Percentiles rank a stretch among this genome's conserved stretches.
phyloP scores from a whole-genome alignment of 2,888 invertebrate species.

The Isotomurus palustris region DNA sequence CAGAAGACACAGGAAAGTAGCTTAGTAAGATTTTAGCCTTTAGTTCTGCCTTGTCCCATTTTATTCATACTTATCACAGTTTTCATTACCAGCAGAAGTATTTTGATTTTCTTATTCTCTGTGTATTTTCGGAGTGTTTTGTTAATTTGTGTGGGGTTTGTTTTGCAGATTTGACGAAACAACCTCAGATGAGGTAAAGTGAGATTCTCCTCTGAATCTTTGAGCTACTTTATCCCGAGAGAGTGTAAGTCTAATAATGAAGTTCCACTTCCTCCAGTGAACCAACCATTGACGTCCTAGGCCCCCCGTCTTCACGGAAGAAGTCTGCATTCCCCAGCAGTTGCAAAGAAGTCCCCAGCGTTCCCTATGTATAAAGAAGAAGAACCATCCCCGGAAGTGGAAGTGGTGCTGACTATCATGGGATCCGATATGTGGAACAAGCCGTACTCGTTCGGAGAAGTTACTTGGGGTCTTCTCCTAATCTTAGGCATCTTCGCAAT shows the following conservation, averaged over 20 bases:
- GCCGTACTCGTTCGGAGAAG: constrained; percentile 30
- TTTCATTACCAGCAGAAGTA: too few relatives aligned
- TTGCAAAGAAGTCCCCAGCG: too few relatives aligned
- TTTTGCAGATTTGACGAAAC: background rate
- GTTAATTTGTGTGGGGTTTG: too few relatives aligned
- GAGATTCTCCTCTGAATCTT: background rate
- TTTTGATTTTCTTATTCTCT: too few relatives aligned
- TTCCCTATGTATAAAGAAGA: constrained; percentile 5
- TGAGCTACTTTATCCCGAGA: background rate
- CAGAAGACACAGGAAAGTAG: too few relatives aligned
- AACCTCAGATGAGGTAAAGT: background rate
- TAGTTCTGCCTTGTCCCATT: too few relatives aligned
- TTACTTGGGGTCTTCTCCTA: constrained; percentile 43
- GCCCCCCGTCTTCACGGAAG: too few relatives aligned
- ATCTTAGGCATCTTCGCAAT: constrained; percentile 40
- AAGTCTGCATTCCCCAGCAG: too few relatives aligned
- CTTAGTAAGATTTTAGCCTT: too few relatives aligned
- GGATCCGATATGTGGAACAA: constrained; percentile 15
- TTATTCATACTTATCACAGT: too few relatives aligned
- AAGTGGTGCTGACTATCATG: background rate
- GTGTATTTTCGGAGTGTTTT: too few relatives aligned
- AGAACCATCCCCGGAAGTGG: background rate
- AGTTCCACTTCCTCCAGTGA: background rate
- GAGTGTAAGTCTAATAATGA: background rate
- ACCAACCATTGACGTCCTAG: too few relatives aligned